Conservation (phyloP, 2,113 vertebrate species). For the Prinia subflava region DNA sequence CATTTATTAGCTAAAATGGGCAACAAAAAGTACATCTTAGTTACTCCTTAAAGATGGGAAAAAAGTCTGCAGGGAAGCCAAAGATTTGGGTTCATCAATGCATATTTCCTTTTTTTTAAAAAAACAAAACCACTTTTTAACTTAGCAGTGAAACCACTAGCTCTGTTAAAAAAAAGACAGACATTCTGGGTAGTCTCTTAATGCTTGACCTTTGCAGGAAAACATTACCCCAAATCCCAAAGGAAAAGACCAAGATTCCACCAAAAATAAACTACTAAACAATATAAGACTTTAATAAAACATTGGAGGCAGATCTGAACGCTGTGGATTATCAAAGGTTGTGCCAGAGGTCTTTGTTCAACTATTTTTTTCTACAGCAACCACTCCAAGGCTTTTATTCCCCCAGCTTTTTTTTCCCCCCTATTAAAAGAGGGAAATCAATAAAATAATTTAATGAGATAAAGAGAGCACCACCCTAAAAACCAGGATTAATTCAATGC, state of each 20-base stretch:
- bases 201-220: not conserved
- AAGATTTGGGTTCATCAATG: not conserved
- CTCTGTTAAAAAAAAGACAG: not conserved
- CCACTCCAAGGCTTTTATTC: not conserved
- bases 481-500: not conserved
- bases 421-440: not conserved
- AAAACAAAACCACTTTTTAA: not conserved
- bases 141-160: not conserved
- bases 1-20: not conserved
- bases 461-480: not conserved
- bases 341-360: not conserved
- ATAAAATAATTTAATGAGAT: not conserved
- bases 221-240: constrained; percentile 18
- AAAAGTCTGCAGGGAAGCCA: not conserved
- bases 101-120: not conserved
- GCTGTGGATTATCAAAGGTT: not conserved
- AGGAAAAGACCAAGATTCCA: constrained; percentile 22
- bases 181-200: constrained; percentile 5
- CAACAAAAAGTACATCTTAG: not conserved
- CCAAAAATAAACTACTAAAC: constrained; percentile 45
- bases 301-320: not conserved
- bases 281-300: constrained; percentile 39
- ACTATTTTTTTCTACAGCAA: not conserved
- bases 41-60: not conserved
- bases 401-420: not conserved